Conservation (phyloP, 2,113 vertebrate genomes). For the Lepus timidus region DNA sequence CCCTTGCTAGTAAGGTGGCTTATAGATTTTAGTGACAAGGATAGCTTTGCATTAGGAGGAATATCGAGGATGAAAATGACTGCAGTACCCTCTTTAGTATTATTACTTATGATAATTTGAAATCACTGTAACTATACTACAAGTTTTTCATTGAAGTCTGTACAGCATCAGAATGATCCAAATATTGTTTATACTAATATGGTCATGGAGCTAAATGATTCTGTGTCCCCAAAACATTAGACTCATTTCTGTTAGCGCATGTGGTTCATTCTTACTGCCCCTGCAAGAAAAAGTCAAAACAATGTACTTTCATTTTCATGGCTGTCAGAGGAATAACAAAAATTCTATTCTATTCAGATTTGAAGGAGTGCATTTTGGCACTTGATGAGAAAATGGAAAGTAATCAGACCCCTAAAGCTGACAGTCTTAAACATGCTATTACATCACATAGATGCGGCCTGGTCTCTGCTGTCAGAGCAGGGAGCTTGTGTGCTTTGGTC, state of each 20-base stretch:
- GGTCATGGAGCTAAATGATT: neutral
- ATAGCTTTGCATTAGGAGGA: constrained; percentile 26
- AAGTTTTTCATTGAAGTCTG: neutral
- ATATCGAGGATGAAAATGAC: neutral
- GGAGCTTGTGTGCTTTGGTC: neutral
- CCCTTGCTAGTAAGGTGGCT: neutral
- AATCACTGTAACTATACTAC: neutral
- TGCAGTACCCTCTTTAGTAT: neutral
- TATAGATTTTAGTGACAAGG: neutral
- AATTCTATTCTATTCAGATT: neutral
- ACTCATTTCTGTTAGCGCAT: neutral
- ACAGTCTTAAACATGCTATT: neutral
- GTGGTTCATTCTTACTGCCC: neutral
- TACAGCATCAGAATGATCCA: neutral
- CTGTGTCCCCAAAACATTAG: neutral
- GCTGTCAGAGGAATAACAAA: neutral
- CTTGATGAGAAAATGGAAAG: neutral
- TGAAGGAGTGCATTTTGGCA: neutral
- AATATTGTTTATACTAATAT: neutral
- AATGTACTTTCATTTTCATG: neutral
- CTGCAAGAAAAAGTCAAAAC: neutral
- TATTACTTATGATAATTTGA: neutral
- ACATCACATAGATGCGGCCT: neutral
- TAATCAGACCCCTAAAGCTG: neutral
- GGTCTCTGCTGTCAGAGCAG: neutral